These are phyloP conservation scores for Calliphora vomitoria DNA, from an alignment of 2,888 invertebrate species.

Conservation along the genomic window DNA sequence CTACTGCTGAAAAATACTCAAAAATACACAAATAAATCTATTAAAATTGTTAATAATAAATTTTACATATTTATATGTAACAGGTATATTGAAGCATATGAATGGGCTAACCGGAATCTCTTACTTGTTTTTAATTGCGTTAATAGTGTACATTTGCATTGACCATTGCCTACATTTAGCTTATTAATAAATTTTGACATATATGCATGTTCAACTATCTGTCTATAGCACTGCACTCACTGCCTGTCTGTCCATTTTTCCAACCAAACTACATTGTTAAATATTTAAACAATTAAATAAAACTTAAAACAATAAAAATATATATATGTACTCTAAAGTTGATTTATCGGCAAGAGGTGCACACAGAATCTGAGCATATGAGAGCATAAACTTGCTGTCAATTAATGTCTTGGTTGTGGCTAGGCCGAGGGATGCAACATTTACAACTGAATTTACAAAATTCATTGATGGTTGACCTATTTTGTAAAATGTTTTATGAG, in stretches of 20 bases:
- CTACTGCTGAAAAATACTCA: too few relatives aligned
- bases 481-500: constrained; percentile 66
- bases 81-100: too few relatives aligned
- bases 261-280: constrained; percentile 24
- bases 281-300: constrained; percentile 49
- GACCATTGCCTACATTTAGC: not conserved
- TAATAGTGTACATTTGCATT: not conserved
- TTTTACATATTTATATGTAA: too few relatives aligned
- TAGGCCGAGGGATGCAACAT: constrained; percentile 19
- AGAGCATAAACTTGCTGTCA: constrained; percentile 28
- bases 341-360: constrained; percentile 54
- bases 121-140: too few relatives aligned
- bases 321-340: constrained; percentile 22
- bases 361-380: not conserved
- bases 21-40: too few relatives aligned
- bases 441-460: constrained; percentile 4
- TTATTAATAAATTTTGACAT: constrained; percentile 28
- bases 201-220: not conserved
- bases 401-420: constrained; percentile 53
- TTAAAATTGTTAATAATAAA: too few relatives aligned
- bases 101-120: too few relatives aligned
- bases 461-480: constrained; percentile 62
- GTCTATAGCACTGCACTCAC: not conserved
- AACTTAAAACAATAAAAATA: constrained; percentile 55
- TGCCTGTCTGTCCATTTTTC: not conserved